Evolutionary conservation across 2,888 invertebrate genomes (phyloP).

Genomic region (Copidosoma aretas): DNA sequence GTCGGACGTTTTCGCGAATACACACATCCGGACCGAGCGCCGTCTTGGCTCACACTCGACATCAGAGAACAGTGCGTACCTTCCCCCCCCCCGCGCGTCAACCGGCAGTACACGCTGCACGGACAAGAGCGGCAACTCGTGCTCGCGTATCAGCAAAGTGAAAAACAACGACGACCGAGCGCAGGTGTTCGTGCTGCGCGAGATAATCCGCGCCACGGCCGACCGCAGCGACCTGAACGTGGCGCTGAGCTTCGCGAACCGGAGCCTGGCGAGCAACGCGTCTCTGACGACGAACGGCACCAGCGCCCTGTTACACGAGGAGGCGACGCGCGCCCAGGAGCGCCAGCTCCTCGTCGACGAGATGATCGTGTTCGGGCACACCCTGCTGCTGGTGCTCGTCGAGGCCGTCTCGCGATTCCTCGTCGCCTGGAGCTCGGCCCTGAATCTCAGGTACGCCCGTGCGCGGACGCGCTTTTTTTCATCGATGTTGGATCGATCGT

Average conservation of each 20-base stretch:
- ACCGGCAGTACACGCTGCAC: too few relatives aligned
- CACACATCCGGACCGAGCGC: too few relatives aligned
- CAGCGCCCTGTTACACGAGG: background rate
- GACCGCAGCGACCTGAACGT: constrained; percentile 37
- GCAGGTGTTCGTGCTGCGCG: constrained; percentile 24
- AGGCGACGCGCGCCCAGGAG: constrained; percentile 5
- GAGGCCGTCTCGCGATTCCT: constrained; percentile 48
- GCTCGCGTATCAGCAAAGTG: too few relatives aligned
- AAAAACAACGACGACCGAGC: too few relatives aligned
- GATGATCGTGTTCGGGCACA: constrained; percentile 46
- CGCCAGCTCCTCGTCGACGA: constrained; percentile 45
- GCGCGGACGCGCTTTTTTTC: too few relatives aligned
- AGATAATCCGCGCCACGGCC: constrained; percentile 43
- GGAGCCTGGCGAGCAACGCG: background rate
- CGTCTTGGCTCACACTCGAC: too few relatives aligned
- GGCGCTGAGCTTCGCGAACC: background rate
- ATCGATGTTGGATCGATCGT: too few relatives aligned
- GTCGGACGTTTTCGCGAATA: too few relatives aligned
- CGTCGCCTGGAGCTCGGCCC: constrained; percentile 48
- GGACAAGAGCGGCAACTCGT: too few relatives aligned
- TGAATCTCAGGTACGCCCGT: constrained; percentile 50
- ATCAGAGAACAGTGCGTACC: too few relatives aligned
- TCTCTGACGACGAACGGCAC: background rate
- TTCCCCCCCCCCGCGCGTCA: too few relatives aligned
- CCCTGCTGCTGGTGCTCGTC: constrained; percentile 42